Base-by-base conservation (phyloP, 2,888 invertebrate species). In the Brachypalpus laphriformis region DNA sequence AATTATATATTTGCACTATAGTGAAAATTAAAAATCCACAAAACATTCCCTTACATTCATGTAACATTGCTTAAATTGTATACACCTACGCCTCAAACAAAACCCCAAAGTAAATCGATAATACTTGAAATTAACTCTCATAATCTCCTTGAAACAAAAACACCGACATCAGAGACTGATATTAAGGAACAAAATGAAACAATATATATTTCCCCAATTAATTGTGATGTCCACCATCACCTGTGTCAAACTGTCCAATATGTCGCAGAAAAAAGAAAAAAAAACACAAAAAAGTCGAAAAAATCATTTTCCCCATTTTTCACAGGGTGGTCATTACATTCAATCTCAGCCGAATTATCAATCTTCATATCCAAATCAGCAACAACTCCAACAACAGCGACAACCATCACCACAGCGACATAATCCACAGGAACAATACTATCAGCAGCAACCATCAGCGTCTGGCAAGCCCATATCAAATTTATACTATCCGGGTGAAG, bases 341-440 rank as follows among this genome's bases (percentile, higher is more conserved):
- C 68, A 75, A 45, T 74, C 66, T 63, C 81, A 81, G 47, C 74
- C 65, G 68, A 74, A 66, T 34, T 70, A 86, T 81, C 86, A 83
- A 57, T 81, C 87, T 82, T 81, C 87, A 65, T 72, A 87, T 87
- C 87, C 87, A 68, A 82, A 57, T 75, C 85, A 87, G 34, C 85
- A 72, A 54, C 71, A 77, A n/a, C 83, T 70, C 63, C 77, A 80
- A 57, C 82, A 80, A 57, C 82, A 87, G 81, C 86, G 83, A 37
- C 88, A 87, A 56, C 56, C 72, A 54, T 22, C 68, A 82, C 28
- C 54, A 40, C 83, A 82, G 31, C 80, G 85, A 51, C 78, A 63
- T 16, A 66, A 74, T 78, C 63, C 80, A 18, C 80, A 70, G 75
- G 81, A 80, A 71, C 70, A 71, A 65, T 81, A 81, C 65, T 83